Evolutionary conservation across 2,888 invertebrate genomes (phyloP).

Genomic region (Zaprionus lineosus): DNA sequence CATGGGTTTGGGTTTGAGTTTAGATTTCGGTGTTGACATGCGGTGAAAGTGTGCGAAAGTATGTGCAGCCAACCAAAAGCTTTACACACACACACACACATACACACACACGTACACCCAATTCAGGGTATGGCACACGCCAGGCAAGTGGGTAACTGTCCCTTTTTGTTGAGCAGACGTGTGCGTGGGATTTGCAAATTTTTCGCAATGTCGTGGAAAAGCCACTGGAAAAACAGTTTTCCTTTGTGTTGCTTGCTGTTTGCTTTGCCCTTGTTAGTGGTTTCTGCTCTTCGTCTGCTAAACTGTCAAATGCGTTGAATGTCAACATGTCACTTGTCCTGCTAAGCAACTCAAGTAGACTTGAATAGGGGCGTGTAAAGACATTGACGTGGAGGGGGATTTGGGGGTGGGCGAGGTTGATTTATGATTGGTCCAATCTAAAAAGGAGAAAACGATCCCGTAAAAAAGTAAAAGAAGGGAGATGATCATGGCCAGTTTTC

Average conservation of each 20-base stretch:
- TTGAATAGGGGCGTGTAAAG: not conserved
- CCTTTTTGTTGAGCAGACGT: conserved; percentile 41
- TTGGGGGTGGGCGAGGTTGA: not conserved
- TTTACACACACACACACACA: conserved; percentile 47
- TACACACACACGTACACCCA: conserved; percentile 21
- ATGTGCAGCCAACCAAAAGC: conserved; percentile 66
- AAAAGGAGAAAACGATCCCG: conserved; percentile 6
- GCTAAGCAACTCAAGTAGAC: not conserved
- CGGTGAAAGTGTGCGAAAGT: conserved; percentile 60
- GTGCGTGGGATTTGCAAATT: conserved; percentile 69
- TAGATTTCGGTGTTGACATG: conserved; percentile 66
- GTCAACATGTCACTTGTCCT: conserved; percentile 71
- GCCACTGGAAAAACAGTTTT: conserved; percentile 72
- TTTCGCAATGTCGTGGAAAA: conserved; percentile 74
- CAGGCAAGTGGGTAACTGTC: conserved; percentile 19
- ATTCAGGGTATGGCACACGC: not conserved
- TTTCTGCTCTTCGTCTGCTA: conserved; percentile 61
- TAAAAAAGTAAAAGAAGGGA: no score
- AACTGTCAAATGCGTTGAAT: conserved; percentile 75
- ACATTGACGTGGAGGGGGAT: no score
- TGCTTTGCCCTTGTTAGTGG: conserved; percentile 68
- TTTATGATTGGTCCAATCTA: conserved; percentile 38
- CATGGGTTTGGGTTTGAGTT: not conserved
- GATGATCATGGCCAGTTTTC: no score
- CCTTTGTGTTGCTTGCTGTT: conserved; percentile 52